A percentile compares a stretch with the other conserved stretches of the same genome.
phyloP scores from a whole-genome alignment of 92 coral and sea anemone genomes.

The Epizoanthus ramosus region DNA sequence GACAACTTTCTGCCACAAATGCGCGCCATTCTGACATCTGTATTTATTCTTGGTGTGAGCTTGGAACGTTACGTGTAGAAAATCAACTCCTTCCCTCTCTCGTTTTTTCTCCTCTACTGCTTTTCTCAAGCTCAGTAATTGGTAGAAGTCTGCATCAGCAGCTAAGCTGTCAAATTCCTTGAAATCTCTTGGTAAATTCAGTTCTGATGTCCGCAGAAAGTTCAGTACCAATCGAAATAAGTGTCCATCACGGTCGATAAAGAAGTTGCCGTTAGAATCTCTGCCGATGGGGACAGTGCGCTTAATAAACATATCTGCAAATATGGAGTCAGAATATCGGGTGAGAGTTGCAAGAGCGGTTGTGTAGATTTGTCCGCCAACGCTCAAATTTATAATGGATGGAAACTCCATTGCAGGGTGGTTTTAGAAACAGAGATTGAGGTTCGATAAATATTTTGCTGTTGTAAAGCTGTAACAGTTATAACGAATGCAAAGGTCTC shows the following conservation, averaged over 20 bases:
- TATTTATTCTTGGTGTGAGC: slow-evolving; percentile 25
- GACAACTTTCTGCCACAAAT: slow-evolving; percentile 35
- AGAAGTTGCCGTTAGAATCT: slow-evolving; percentile 48
- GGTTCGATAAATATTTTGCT: background rate
- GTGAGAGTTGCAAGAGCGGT: slow-evolving; percentile 51
- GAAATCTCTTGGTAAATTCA: slow-evolving; percentile 51
- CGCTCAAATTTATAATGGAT: slow-evolving; percentile 29
- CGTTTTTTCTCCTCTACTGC: slow-evolving; percentile 8
- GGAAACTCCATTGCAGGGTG: slow-evolving; percentile 27
- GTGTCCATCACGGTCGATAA: slow-evolving; percentile 59
- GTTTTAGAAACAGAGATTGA: background rate
- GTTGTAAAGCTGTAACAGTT: slow-evolving; percentile 8
- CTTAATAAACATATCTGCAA: slow-evolving; percentile 54
- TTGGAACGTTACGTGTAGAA: slow-evolving; percentile 27
- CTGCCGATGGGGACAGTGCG: slow-evolving; percentile 33
- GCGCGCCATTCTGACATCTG: slow-evolving; percentile 28
- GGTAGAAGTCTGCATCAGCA: slow-evolving; percentile 57
- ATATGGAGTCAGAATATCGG: slow-evolving; percentile 31
- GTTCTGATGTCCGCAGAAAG: slow-evolving; percentile 50
- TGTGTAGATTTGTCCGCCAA: slow-evolving; percentile 54
- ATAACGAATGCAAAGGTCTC: background rate
- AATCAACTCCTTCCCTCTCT: background rate
- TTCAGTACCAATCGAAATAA: slow-evolving; percentile 52
- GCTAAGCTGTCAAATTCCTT: slow-evolving; percentile 48
- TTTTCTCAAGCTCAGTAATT: slow-evolving; percentile 33